Conservation (phyloP, 2,797 vertebrate species). For the Columba guinea region DNA sequence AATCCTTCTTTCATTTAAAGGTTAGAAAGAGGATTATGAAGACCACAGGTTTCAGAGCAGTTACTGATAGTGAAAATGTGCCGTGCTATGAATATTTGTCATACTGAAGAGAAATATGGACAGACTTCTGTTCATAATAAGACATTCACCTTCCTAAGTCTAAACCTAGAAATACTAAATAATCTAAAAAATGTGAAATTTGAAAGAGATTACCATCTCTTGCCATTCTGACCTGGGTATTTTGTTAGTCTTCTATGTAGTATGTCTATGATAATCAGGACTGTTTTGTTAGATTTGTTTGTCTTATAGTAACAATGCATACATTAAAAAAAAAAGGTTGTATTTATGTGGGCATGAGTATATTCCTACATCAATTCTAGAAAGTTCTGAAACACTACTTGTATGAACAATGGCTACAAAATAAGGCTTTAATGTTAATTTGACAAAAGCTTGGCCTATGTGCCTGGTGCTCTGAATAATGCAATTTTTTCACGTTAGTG, state of each 20-base stretch:
- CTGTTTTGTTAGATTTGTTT: neutral
- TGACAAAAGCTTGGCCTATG: neutral
- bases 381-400: neutral
- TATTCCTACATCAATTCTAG: neutral
- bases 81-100: neutral
- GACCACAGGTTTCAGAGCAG: neutral
- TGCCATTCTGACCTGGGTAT: neutral
- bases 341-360: neutral
- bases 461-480: neutral
- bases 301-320: neutral
- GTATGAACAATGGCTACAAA: neutral
- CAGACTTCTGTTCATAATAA: neutral
- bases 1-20: conserved; percentile 2
- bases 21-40: neutral
- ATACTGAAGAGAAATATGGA: neutral
- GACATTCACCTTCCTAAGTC: neutral
- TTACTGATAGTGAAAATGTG: neutral
- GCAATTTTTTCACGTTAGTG: neutral
- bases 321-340: neutral
- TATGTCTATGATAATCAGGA: neutral
- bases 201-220: neutral
- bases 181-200: neutral
- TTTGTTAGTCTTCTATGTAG: neutral
- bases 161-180: neutral
- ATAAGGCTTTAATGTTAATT: neutral